These are phyloP conservation scores for Scaptomyza caliginosa DNA, from an alignment of 2,888 invertebrate species.

Conservation along the genomic window DNA sequence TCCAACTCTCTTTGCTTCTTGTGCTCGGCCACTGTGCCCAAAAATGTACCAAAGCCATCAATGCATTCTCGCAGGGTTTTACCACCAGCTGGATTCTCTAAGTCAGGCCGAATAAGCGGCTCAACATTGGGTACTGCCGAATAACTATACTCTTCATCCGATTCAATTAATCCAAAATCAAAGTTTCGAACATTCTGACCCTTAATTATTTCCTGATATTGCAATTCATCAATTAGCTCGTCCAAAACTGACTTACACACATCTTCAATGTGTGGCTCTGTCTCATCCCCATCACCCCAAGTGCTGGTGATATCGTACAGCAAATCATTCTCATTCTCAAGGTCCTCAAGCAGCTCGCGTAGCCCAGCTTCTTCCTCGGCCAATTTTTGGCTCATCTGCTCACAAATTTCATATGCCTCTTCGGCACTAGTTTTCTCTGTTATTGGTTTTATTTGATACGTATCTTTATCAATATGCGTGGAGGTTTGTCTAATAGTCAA, in stretches of 20 bases:
- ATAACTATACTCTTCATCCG: slow-evolving; percentile 69
- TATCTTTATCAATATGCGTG: slow-evolving; percentile 1
- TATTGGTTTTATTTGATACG: background rate
- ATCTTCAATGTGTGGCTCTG: slow-evolving; percentile 24
- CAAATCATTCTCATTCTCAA: slow-evolving; percentile 66
- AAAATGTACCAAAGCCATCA: slow-evolving; percentile 54
- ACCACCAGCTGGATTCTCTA: slow-evolving; percentile 51
- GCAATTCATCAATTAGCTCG: slow-evolving; percentile 55
- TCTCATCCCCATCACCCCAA: slow-evolving; percentile 32
- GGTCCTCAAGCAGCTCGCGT: slow-evolving; percentile 58
- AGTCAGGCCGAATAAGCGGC: slow-evolving; percentile 24
- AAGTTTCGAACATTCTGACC: slow-evolving; percentile 42
- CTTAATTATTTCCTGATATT: slow-evolving; percentile 22
- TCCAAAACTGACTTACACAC: slow-evolving; percentile 51
- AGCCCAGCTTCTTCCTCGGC: slow-evolving; percentile 66
- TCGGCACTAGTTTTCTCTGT: slow-evolving; percentile 22
- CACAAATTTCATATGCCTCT: slow-evolving; percentile 43
- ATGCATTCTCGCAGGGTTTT: slow-evolving; percentile 67
- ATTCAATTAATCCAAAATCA: slow-evolving; percentile 63
- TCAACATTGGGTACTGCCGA: slow-evolving; percentile 38
- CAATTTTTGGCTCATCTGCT: slow-evolving; percentile 29
- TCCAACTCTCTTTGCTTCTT: slow-evolving; percentile 8
- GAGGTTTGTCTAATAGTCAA: slow-evolving; percentile 16
- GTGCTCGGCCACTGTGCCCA: slow-evolving; percentile 25
- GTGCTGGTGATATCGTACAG: slow-evolving; percentile 37